Evolutionary conservation across 1,140 invertebrate species (phyloP).

Genomic region (Drosophila pruinosa): DNA sequence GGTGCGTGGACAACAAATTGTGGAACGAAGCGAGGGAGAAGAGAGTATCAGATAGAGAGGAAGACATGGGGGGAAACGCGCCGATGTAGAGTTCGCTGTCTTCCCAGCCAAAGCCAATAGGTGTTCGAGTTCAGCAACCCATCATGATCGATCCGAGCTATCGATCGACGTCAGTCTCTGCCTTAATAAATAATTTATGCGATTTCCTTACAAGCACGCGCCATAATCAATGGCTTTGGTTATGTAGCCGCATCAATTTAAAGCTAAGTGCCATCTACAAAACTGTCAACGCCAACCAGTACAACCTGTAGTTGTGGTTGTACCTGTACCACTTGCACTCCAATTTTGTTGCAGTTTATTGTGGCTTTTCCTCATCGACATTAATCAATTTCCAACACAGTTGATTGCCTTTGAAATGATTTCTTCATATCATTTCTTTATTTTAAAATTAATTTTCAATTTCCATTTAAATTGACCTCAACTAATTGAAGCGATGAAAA

Average conservation of each 20-base stretch:
- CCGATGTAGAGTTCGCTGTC: too few species aligned
- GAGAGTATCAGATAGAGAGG: not conserved
- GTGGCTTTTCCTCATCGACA: not conserved
- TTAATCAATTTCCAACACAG: slow-evolving; percentile 30
- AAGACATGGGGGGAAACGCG: not conserved
- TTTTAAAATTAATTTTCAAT: slow-evolving; percentile 11
- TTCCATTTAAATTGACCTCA: slow-evolving; percentile 1
- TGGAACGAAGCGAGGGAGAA: not conserved
- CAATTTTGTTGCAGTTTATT: not conserved
- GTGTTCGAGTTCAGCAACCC: slow-evolving; percentile 48
- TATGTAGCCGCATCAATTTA: slow-evolving; percentile 33
- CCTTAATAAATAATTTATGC: slow-evolving; percentile 50
- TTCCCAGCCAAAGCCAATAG: not conserved
- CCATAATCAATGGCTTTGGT: slow-evolving; percentile 29
- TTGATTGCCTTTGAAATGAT: slow-evolving; percentile 15
- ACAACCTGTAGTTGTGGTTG: slow-evolving; percentile 30
- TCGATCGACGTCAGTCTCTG: slow-evolving; percentile 18
- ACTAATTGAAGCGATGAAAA: not conserved
- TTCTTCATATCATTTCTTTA: slow-evolving; percentile 27
- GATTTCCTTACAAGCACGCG: slow-evolving; percentile 74
- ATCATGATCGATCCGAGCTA: slow-evolving; percentile 40
- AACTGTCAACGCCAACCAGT: slow-evolving; percentile 51
- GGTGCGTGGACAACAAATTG: slow-evolving; percentile 43
- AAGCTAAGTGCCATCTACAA: slow-evolving; percentile 25
- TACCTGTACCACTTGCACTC: not conserved